Base-by-base conservation (phyloP, 2,888 invertebrate genomes). In the Apoderus coryli region DNA sequence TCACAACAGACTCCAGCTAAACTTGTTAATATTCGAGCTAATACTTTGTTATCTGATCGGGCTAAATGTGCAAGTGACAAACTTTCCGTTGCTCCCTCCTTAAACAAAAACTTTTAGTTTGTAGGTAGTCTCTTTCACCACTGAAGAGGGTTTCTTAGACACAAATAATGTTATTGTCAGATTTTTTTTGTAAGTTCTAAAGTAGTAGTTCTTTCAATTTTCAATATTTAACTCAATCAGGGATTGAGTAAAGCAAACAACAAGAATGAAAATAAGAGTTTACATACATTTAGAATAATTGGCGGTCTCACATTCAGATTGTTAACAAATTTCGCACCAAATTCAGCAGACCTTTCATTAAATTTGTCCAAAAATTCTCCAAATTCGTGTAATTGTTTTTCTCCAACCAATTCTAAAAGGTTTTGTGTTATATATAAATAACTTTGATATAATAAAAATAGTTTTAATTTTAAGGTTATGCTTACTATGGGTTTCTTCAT, bases 1-100 rank as follows among this genome's bases (percentile, higher is more conserved):
- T 92, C 90, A 42, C 72, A 65, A 54, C 82, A 85, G 2, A 88
- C 60, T 5, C 79, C 72, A 10, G 78, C 72, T 34, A 92, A 68
- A 1, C 84, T 80, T 23, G 78, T 72, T 5, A 92, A 60, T 25
- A 88, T 68, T 59, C 81, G 77, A 16, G 77, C 77, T 44, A 89
- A 65, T 27, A 76, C 61, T 49, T 77, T 79, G 50, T 86, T 86
- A 56, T 89, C 86, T 13, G 84, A 82, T 40, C 79, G 74, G 7
- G 82, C 72, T 36, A 89, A 55, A 40, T 78, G 71, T 16, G 77
- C 59, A 16, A 82, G 54, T 3, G 69, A 62, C 9, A 74, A 61
- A 40, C 70, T 65, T 56, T 86, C 84, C 40, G 27, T 25, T 10
- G 34, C 31, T 29, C 39, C 31, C 15, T 19, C 56, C 54, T 38